Evolutionary conservation across 2,888 invertebrate species (phyloP).

Genomic region (Andrena bicolor): DNA sequence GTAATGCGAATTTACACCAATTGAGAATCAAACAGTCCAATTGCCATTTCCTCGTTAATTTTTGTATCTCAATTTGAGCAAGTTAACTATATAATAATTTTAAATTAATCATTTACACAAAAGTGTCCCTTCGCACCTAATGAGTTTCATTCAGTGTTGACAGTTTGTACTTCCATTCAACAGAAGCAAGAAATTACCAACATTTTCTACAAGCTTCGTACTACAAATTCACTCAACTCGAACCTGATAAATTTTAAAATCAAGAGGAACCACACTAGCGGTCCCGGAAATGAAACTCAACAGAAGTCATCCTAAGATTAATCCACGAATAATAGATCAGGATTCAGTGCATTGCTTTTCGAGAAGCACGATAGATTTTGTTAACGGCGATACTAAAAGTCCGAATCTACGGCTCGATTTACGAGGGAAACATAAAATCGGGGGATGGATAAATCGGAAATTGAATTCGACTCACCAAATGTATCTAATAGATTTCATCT

Average conservation of each 20-base stretch:
- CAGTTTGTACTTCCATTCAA: too few species aligned
- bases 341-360: background rate
- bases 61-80: too few species aligned
- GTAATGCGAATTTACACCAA: too few species aligned
- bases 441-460: slow-evolving; percentile 11
- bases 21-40: too few species aligned
- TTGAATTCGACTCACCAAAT: slow-evolving; percentile 80
- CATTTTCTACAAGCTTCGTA: background rate
- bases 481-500: slow-evolving; percentile 91
- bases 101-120: too few species aligned
- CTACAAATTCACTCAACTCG: too few species aligned
- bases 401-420: background rate
- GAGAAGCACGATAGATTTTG: background rate
- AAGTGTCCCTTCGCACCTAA: too few species aligned
- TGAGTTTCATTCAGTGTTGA: too few species aligned
- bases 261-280: background rate
- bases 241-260: background rate
- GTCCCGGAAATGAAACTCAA: background rate
- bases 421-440: background rate
- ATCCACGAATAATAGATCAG: background rate
- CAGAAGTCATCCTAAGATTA: slow-evolving; percentile 3
- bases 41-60: too few species aligned
- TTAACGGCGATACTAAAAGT: background rate
- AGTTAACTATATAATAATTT: too few species aligned
- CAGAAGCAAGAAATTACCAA: background rate